Percentiles rank a stretch among this genome's conserved stretches.
Conservation (phyloP, 2,797 vertebrate genomes). For the Rachycentron canadum region DNA sequence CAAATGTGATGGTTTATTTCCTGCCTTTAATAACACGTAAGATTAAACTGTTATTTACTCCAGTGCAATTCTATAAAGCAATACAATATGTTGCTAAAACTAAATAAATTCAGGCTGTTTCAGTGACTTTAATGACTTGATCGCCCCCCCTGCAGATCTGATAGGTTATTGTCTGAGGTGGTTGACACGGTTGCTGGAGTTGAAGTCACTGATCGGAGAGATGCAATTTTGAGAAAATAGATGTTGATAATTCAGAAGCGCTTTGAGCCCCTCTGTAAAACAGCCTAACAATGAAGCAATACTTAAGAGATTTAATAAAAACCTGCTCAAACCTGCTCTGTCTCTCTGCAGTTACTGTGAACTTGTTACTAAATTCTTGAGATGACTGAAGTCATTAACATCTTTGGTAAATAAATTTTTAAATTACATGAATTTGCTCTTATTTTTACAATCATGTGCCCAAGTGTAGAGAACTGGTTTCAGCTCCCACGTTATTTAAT, state of each 20-base stretch:
- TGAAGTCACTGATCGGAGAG: constrained; percentile 15
- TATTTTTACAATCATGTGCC: no score
- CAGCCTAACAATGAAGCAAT: constrained; percentile 38
- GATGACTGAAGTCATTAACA: neutral
- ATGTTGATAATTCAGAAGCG: constrained; percentile 17
- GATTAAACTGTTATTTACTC: constrained; percentile 15
- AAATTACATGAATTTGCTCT: no score
- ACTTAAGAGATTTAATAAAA: constrained; percentile 74
- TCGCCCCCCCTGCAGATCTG: constrained; percentile 16
- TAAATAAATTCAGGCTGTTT: neutral
- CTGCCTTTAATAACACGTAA: neutral
- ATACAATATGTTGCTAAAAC: constrained; percentile 1
- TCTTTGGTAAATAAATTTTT: neutral
- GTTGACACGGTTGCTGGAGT: constrained; percentile 30
- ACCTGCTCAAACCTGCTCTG: constrained; percentile 53
- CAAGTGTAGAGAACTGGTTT: no score
- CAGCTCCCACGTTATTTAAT: no score
- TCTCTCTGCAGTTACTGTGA: neutral
- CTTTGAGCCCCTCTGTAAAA: constrained; percentile 44
- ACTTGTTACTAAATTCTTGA: neutral
- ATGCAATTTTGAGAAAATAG: neutral
- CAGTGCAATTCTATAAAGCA: neutral
- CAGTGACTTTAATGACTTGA: constrained; percentile 28
- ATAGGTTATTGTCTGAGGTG: constrained; percentile 4
- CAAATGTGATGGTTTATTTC: neutral